Evolutionary conservation across 1,140 invertebrate genomes (phyloP).

Genomic region (Melitaea cinxia): DNA sequence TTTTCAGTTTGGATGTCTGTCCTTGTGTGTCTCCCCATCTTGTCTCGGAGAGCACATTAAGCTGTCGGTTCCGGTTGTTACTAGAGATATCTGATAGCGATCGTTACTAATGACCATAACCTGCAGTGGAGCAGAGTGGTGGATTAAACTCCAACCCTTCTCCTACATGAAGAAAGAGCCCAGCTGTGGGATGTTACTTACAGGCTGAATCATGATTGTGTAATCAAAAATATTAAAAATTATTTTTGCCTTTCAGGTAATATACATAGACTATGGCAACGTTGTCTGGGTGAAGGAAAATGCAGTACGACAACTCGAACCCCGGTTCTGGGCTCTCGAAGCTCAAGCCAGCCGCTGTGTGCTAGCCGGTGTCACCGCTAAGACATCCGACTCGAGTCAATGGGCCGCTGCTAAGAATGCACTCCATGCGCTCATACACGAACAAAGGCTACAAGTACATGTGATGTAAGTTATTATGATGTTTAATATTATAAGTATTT

Average conservation of each 20-base stretch:
- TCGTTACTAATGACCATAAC: too few relatives aligned
- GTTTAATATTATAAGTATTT: too few relatives aligned
- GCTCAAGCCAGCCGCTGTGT: conserved; percentile 53
- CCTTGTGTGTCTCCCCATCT: too few relatives aligned
- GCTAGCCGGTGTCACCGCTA: conserved; percentile 52
- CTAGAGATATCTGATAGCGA: too few relatives aligned
- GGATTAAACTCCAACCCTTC: too few relatives aligned
- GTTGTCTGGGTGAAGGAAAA: conserved; percentile 61
- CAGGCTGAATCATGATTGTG: too few relatives aligned
- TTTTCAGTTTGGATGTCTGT: too few relatives aligned
- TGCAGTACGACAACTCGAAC: conserved; percentile 44
- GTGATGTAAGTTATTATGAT: conserved; percentile 58
- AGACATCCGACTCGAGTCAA: conserved; percentile 16
- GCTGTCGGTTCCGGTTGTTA: too few relatives aligned
- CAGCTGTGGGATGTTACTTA: too few relatives aligned
- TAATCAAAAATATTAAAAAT: background rate
- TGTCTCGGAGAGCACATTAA: too few relatives aligned
- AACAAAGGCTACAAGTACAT: conserved; percentile 42
- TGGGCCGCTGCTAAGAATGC: conserved; percentile 46
- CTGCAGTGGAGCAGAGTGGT: too few relatives aligned
- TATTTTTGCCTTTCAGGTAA: conserved; percentile 45
- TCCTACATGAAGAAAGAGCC: too few relatives aligned
- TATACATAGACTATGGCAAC: conserved; percentile 73
- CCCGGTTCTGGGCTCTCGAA: conserved; percentile 47
- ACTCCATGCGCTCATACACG: conserved; percentile 37